Base-by-base conservation (phyloP, 2,888 invertebrate species). In the Glaucopsyche alexis region DNA sequence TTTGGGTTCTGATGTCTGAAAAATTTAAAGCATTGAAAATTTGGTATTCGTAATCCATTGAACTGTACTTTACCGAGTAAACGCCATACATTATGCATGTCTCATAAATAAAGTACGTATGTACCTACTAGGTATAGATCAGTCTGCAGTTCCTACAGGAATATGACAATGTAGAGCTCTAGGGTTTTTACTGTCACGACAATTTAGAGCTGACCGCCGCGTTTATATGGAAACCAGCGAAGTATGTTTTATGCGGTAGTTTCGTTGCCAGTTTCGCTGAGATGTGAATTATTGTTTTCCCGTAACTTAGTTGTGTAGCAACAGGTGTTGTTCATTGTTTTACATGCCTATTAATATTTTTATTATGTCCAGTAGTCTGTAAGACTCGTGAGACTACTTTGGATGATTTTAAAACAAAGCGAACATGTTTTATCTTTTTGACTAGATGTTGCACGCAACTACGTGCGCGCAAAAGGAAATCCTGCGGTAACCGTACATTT, bases 11-110 rank as follows among this genome's bases (percentile, higher is more conserved):
- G 4, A 29, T 29, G 1, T 29, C 29, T 29, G 4, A 29, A 29
- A 29, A 29, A 29, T 2, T 29, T 2, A 29, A 29, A 29, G 29
- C 2, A 29, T 60, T 60, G 5, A 60, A 29, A 13, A 11, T 42
- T 42, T 7, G 29, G 13, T 13, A 60, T 6, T 60, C 3, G 19
- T 66, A 16, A 16, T 69, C 14, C 19, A 14, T 14, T 29, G 49
- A 49, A 69, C 69, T 69, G 49, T 69, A 69, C 47, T 38, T 19
- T 7, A 49, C 69, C 7, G 47, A 29, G 19, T 69, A 69, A 69
- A 69, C 69, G 47, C 16, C 7, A 69, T 69, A 49, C 69, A 69
- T 69, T 47, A 69, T 69, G 49, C 49, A 69, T 69, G 69, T 11
- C 69, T 69, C 69, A 69, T 69, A 69, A 69, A 69, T 69, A 69